Percentiles rank a stretch among this genome's conserved stretches.
phyloP scores from a whole-genome alignment of 2,797 vertebrate species.

The Clarias laeviceps region DNA sequence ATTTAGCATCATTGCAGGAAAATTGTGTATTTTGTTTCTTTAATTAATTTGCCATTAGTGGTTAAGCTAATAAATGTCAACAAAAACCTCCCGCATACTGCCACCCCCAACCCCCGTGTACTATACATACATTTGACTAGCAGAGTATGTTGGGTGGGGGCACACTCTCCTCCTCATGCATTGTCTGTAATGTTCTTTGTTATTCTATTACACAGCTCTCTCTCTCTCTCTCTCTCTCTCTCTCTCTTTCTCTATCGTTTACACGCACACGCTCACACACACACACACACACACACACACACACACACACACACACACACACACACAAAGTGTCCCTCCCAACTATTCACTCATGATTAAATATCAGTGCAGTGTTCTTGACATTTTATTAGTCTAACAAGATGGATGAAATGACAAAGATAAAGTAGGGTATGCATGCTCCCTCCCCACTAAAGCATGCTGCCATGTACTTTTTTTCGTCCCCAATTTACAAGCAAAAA shows the following conservation, averaged over 20 bases:
- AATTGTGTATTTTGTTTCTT: neutral
- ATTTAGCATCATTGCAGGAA: neutral
- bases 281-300: neutral
- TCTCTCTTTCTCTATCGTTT: neutral
- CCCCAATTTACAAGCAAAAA: constrained; percentile 41
- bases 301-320: constrained; percentile 14
- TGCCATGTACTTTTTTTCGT: constrained; percentile 57
- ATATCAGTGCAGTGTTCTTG: constrained; percentile 84
- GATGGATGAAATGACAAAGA: constrained; percentile 88
- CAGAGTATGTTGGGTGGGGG: neutral
- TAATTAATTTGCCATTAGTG: neutral
- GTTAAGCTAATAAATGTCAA: neutral
- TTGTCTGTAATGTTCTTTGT: constrained; percentile 56
- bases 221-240: neutral
- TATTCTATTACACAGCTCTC: constrained; percentile 66
- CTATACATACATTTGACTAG: neutral
- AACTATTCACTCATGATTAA: constrained; percentile 80
- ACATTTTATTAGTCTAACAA: constrained; percentile 90
- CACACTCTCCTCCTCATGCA: constrained; percentile 43
- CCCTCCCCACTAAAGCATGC: constrained; percentile 72
- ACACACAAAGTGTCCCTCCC: constrained; percentile 21
- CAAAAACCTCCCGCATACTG: neutral
- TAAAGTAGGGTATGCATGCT: constrained; percentile 85
- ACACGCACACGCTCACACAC: constrained; percentile 6
- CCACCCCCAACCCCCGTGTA: neutral